Base-by-base conservation (phyloP, 2,113 vertebrate genomes). In the Amblyopsis rosae region DNA sequence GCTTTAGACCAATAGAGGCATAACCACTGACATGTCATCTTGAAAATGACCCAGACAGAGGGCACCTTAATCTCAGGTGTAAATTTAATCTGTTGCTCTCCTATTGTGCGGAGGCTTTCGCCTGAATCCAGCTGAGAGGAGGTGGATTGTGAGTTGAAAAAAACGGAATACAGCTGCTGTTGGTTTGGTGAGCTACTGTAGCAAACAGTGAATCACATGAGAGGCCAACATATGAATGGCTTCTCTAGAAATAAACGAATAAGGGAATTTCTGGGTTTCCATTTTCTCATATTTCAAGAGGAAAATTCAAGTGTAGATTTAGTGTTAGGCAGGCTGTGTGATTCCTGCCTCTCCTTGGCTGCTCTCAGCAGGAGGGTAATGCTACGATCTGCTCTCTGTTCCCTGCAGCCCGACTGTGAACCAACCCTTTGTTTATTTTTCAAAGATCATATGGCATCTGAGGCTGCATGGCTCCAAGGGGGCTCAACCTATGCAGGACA, bases 341-440 rank as follows among this genome's bases (percentile, higher is more conserved):
- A 56, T 17, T 56, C 16, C 54, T 51, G 49, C 49, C 53, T 83
- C 77, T 82, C 67, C 81, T 76, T 16, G 55, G 75, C 80, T 75
- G 65, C 76, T 79, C 85, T 56, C 91, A 88, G 92, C 80, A 80
- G 90, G 90, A 90, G 88, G 81, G 73, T 88, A 80, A 88, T 91
- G 90, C 90, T 90, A 87, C 69, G 82, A 84, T 67, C 72, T 69
- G 69, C 74, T 86, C 86, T 85, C 78, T 89, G 86, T 88, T 88
- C 84, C 78, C 69, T 41, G 73, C 53, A 65, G 72, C 76, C 88
- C 90, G 90, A 87, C 89, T 92, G 90, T 88, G 87, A 87, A 85
- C 87, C 84, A 83, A 78, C 80, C 88, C 90, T 83, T 78, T 90
- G 91, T 90, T 92, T 89, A 93, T 88, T 91, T 92, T 92, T 84